Percentiles rank a stretch among this genome's conserved stretches.
Evolutionary conservation across 1,140 invertebrate genomes (phyloP).

Genomic region (Arctopsyche grandis): DNA sequence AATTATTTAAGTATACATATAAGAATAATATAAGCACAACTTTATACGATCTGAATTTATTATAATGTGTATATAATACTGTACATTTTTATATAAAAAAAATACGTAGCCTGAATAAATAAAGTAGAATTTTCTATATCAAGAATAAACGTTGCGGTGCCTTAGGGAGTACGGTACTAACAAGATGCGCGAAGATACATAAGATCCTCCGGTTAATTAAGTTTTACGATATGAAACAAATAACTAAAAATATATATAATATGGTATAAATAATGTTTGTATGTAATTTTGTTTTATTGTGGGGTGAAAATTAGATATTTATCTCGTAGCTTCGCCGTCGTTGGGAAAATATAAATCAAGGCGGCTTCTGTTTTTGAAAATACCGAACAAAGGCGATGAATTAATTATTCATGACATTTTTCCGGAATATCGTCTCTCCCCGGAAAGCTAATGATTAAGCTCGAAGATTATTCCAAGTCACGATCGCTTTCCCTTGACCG

Average conservation of each 20-base stretch:
- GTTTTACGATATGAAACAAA: background rate
- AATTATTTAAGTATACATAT: too few species aligned
- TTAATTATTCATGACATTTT: conserved; percentile 42
- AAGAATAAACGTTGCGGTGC: too few species aligned
- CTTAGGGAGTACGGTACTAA: background rate
- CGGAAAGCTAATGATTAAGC: conserved; percentile 37
- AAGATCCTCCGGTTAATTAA: background rate
- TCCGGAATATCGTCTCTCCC: conserved; percentile 29
- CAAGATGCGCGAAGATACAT: background rate
- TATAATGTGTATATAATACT: too few species aligned
- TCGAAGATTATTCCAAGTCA: conserved; percentile 41
- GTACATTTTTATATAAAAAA: too few species aligned
- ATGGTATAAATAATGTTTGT: background rate
- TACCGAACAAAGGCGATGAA: conserved; percentile 23
- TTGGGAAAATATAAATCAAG: conserved; percentile 15
- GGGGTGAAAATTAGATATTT: conserved; percentile 9
- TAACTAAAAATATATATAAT: background rate
- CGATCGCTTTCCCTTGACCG: conserved; percentile 35
- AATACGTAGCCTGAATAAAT: too few species aligned
- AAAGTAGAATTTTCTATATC: too few species aligned
- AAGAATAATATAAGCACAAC: too few species aligned
- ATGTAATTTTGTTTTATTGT: background rate
- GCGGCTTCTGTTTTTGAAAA: conserved; percentile 18
- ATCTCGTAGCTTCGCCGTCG: background rate
- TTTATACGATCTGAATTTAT: too few species aligned